Conservation (phyloP, 2,113 vertebrate genomes). For the Sapajus apella region DNA sequence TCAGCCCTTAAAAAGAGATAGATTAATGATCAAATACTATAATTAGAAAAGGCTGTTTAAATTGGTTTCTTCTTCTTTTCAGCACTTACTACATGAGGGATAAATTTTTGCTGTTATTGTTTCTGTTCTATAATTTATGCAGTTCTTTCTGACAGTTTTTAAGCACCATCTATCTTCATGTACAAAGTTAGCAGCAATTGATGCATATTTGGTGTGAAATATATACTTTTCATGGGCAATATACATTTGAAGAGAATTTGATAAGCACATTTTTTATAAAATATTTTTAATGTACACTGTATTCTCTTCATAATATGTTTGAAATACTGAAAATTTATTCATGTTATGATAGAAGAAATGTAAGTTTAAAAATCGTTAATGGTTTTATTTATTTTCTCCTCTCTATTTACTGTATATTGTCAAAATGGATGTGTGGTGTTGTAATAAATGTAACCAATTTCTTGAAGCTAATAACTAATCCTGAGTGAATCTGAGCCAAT, state of each 20-base stretch:
- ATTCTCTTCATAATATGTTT: conserved; percentile 36
- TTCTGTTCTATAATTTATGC: conserved; percentile 39
- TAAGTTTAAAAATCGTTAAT: conserved; percentile 63
- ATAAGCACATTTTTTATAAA: not conserved
- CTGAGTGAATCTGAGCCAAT: conserved; percentile 78
- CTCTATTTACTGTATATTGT: conserved; percentile 70
- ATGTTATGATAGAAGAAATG: conserved; percentile 56
- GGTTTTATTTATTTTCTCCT: conserved; percentile 48
- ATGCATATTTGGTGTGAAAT: not conserved
- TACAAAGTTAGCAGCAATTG: not conserved
- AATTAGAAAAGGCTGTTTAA: conserved; percentile 32
- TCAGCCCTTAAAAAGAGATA: not conserved
- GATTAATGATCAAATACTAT: not conserved
- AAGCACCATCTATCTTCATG: conserved; percentile 45
- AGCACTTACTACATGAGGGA: not conserved
- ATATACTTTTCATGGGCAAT: not conserved
- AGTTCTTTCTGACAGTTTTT: conserved; percentile 17
- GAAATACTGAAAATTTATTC: conserved; percentile 59
- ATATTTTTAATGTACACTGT: not conserved
- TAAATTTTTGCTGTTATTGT: conserved; percentile 24
- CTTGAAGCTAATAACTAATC: conserved; percentile 79
- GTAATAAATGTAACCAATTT: conserved; percentile 78
- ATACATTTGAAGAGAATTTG: not conserved
- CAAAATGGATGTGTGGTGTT: conserved; percentile 69
- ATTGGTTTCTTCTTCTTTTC: not conserved